phyloP scores from a whole-genome alignment of 2,113 vertebrate genomes.

The Takifugu bimaculatus region DNA sequence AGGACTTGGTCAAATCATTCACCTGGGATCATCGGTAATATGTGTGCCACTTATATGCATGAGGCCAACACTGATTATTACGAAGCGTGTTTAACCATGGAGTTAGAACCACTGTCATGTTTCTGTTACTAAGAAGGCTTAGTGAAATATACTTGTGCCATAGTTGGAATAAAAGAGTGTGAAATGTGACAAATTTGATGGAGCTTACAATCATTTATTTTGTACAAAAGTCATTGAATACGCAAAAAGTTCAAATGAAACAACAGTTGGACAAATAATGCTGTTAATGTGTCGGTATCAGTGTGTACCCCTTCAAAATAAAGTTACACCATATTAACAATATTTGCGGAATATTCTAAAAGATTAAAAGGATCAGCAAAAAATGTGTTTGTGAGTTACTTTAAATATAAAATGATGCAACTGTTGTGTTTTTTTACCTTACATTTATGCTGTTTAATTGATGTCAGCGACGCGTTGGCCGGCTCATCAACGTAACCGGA shows the following conservation, averaged over 20 bases:
- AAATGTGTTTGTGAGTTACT: no score
- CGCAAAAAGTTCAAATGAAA: no score
- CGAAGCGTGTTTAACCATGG: constrained; percentile 11
- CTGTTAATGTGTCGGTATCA: no score
- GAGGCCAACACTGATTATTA: constrained; percentile 43
- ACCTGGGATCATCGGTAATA: no score
- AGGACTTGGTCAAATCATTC: no score
- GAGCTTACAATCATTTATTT: no score
- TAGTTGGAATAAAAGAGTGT: constrained; percentile 62
- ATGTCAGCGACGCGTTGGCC: background rate
- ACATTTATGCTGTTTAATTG: no score
- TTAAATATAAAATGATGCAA: no score
- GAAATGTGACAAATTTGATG: background rate
- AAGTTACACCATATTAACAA: background rate
- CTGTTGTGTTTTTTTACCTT: no score
- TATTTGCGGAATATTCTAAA: background rate
- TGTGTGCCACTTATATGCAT: background rate
- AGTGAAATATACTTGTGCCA: constrained; percentile 30
- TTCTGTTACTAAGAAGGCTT: constrained; percentile 43
- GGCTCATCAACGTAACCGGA: constrained; percentile 39
- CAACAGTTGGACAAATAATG: no score
- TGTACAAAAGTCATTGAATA: no score
- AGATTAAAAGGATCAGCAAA: no score
- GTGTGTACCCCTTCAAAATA: background rate
- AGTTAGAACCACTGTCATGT: constrained; percentile 25